A percentile compares a stretch with the other conserved stretches of the same genome.
Conservation (phyloP, 2,797 vertebrate genomes). For the Acestrorhynchus altus region DNA sequence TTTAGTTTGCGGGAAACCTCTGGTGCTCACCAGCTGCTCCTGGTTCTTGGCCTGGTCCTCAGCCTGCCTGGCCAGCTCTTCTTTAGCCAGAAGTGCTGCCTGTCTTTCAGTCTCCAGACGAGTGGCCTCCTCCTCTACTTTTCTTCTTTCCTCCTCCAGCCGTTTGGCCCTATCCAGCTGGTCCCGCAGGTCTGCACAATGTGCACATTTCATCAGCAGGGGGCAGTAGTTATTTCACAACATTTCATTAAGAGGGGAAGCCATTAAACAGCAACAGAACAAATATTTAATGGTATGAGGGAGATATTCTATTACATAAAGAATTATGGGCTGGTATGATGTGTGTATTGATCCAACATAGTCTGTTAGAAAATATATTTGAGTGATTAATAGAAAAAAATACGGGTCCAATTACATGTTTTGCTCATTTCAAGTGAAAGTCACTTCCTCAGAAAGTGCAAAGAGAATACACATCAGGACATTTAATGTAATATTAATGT, state of each 20-base stretch:
- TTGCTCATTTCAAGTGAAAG: too few species aligned
- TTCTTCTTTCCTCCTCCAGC: slow-evolving; percentile 91
- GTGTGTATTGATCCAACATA: too few species aligned
- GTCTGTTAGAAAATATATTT: too few species aligned
- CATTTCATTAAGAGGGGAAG: neutral
- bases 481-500: too few species aligned
- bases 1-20: slow-evolving; percentile 19
- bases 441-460: too few species aligned
- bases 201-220: slow-evolving; percentile 46
- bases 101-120: slow-evolving; percentile 92
- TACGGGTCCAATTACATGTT: too few species aligned
- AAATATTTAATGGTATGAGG: too few species aligned
- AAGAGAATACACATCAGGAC: too few species aligned
- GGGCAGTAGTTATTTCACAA: slow-evolving; percentile 41
- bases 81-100: slow-evolving; percentile 91
- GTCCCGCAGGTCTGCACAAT: slow-evolving; percentile 86
- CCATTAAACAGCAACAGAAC: neutral
- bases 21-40: slow-evolving; percentile 90
- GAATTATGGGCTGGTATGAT: too few species aligned
- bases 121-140: slow-evolving; percentile 88
- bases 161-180: slow-evolving; percentile 88
- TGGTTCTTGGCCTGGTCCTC: slow-evolving; percentile 93
- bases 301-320: too few species aligned
- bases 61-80: slow-evolving; percentile 90
- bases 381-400: too few species aligned